A percentile compares a stretch with the other conserved stretches of the same genome.
Evolutionary conservation across 2,113 vertebrate species (phyloP).

Genomic region (Chrysemys picta): DNA sequence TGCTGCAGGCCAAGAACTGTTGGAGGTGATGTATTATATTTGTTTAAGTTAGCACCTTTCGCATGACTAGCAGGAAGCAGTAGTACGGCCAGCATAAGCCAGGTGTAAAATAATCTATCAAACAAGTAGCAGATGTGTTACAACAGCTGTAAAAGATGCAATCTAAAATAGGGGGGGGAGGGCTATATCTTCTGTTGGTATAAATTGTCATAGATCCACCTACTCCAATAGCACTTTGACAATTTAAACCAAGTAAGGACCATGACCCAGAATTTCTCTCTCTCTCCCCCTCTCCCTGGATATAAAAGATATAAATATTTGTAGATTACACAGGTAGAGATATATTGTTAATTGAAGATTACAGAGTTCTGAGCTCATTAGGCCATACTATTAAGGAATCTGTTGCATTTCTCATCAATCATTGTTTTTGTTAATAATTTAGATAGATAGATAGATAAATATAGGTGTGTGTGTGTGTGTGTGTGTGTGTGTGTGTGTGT

Average conservation of each 20-base stretch:
- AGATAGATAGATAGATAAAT: not conserved
- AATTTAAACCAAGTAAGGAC: not conserved
- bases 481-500: not conserved
- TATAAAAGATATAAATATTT: not conserved
- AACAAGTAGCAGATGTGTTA: not conserved
- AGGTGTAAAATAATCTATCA: not conserved
- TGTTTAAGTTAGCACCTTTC: not conserved
- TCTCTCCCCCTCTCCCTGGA: not conserved
- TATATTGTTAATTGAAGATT: not conserved
- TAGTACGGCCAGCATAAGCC: not conserved
- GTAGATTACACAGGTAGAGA: not conserved
- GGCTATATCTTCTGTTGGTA: not conserved
- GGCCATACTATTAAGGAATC: not conserved
- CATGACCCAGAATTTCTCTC: accelerated
- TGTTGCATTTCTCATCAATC: not conserved
- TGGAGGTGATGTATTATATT: not conserved
- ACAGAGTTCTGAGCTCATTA: not conserved
- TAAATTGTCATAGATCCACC: not conserved
- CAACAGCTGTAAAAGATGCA: not conserved
- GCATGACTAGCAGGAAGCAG: not conserved
- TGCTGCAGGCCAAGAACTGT: not conserved
- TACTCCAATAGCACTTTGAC: not conserved
- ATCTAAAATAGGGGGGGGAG: not conserved
- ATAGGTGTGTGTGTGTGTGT: not conserved
- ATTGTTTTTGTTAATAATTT: not conserved